A percentile compares a stretch with the other conserved stretches of the same genome.
phyloP scores from a whole-genome alignment of 2,113 vertebrate genomes.

The Naja naja region DNA sequence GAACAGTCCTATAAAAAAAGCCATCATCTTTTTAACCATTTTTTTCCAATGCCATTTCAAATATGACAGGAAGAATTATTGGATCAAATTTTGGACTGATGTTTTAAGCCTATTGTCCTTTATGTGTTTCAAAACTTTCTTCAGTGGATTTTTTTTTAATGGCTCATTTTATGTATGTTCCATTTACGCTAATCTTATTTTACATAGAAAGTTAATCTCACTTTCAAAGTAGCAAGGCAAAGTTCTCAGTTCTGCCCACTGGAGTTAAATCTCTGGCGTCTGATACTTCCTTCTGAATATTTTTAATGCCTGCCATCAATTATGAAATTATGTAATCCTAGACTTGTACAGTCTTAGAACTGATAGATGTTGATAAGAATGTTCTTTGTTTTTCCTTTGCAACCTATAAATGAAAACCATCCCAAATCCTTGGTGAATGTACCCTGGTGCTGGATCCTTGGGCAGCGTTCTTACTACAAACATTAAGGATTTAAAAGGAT shows the following conservation, averaged over 20 bases:
- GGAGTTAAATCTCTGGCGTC: neutral
- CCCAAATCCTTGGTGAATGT: neutral
- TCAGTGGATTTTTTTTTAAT: neutral
- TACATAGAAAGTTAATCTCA: neutral
- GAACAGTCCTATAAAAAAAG: neutral
- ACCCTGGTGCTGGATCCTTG: neutral
- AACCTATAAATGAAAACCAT: neutral
- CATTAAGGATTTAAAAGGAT: neutral
- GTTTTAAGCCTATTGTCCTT: neutral
- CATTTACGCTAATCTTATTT: neutral
- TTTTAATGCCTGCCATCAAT: neutral
- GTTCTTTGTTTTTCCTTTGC: conserved; percentile 5
- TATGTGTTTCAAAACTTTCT: neutral
- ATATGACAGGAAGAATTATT: neutral
- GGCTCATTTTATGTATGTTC: neutral
- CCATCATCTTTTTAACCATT: neutral
- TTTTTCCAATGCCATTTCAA: neutral
- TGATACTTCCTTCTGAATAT: neutral
- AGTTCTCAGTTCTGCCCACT: neutral
- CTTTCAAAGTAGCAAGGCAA: neutral
- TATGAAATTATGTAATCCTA: neutral
- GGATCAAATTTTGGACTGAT: conserved; percentile 1
- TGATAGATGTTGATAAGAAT: neutral
- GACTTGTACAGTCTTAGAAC: neutral
- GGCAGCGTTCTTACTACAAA: neutral